Conservation (phyloP, 2,797 vertebrate species). For the Lutjanus argentimaculatus region DNA sequence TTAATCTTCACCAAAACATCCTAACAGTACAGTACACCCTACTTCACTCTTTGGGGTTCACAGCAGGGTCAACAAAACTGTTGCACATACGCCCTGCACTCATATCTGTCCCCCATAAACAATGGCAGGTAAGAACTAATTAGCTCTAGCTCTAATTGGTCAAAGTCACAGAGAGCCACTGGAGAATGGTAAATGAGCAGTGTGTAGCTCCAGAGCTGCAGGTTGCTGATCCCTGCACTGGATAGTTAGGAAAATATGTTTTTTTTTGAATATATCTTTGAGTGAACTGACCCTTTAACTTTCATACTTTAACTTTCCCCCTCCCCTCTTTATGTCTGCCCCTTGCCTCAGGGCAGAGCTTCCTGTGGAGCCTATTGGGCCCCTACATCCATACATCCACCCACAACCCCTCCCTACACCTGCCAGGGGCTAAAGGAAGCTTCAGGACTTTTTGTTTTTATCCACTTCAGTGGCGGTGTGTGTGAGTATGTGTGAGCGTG, state of each 20-base stretch:
- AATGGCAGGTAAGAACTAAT: no score
- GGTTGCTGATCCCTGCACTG: no score
- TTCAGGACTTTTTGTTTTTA: constrained; percentile 74
- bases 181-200: no score
- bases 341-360: constrained; percentile 15
- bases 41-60: no score
- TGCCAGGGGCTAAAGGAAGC: constrained; percentile 71
- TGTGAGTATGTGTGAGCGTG: constrained; percentile 46
- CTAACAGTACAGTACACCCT: no score
- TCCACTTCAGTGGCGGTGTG: constrained; percentile 39
- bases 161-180: no score
- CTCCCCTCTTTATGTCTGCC: background rate
- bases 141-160: no score
- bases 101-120: no score
- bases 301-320: background rate
- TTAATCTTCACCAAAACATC: no score
- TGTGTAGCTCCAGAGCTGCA: no score
- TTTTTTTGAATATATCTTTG: background rate
- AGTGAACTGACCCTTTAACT: background rate
- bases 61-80: no score
- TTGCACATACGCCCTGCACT: no score
- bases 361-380: constrained; percentile 23
- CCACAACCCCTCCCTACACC: constrained; percentile 55
- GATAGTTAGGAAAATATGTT: background rate
- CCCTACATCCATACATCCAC: constrained; percentile 43